These are phyloP conservation scores for Agrilus cyanescens DNA, from an alignment of 2,888 invertebrate species.

Conservation along the genomic window DNA sequence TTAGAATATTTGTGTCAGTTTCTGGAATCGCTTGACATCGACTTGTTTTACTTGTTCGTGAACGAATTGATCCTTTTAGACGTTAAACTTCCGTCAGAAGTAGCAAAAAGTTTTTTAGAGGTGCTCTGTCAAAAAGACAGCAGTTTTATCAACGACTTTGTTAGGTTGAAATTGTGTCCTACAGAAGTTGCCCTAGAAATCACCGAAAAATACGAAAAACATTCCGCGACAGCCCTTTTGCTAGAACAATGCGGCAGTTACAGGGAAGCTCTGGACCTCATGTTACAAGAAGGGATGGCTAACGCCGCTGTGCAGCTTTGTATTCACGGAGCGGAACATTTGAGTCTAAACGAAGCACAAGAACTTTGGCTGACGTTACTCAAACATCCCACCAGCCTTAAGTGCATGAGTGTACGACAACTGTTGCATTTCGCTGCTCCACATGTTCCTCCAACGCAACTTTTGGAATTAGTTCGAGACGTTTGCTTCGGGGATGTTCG, in stretches of 20 bases:
- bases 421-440: conserved; percentile 44
- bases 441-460: conserved; percentile 43
- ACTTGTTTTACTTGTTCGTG: conserved; percentile 44
- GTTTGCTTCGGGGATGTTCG: conserved; percentile 52
- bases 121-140: conserved; percentile 49
- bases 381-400: conserved; percentile 35
- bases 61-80: conserved; percentile 40
- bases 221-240: conserved; percentile 58
- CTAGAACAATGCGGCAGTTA: conserved; percentile 66
- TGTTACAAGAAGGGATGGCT: conserved; percentile 35
- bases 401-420: conserved; percentile 34
- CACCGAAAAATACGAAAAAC: conserved; percentile 47
- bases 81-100: conserved; percentile 33
- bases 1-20: conserved; percentile 36
- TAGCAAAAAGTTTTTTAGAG: conserved; percentile 49
- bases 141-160: conserved; percentile 41
- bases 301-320: conserved; percentile 34
- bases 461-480: conserved; percentile 46
- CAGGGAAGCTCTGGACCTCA: conserved; percentile 54
- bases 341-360: conserved; percentile 36
- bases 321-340: conserved; percentile 35
- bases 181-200: conserved; percentile 53
- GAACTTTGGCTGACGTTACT: conserved; percentile 40
- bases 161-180: conserved; percentile 44
- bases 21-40: conserved; percentile 30